These are phyloP conservation scores for Parnassius apollo DNA, from an alignment of 2,888 invertebrate species.

Conservation along the genomic window DNA sequence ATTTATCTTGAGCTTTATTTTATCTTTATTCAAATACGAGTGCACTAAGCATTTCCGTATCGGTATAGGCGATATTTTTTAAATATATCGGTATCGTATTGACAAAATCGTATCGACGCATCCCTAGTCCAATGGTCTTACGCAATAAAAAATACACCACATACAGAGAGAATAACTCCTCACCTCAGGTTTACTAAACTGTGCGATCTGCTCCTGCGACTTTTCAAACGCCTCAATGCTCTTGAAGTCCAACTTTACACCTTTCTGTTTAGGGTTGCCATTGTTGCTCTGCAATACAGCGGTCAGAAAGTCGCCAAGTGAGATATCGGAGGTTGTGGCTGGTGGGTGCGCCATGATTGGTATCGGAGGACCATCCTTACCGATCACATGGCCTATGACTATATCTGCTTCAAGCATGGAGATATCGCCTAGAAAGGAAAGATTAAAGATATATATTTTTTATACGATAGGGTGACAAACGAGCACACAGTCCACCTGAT, in stretches of 20 bases:
- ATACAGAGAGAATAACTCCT: conserved; percentile 17
- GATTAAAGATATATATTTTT: too few species aligned
- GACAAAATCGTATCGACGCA: too few species aligned
- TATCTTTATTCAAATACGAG: too few species aligned
- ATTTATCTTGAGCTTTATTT: too few species aligned
- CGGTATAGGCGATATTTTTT: too few species aligned
- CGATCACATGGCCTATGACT: conserved; percentile 82
- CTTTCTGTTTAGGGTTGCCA: conserved; percentile 80
- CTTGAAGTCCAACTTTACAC: conserved; percentile 95
- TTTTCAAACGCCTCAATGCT: conserved; percentile 85
- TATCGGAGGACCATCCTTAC: conserved; percentile 69
- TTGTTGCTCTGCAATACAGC: conserved; percentile 78
- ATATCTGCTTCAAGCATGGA: conserved; percentile 95
- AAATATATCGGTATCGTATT: too few species aligned
- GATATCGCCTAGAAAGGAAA: conserved; percentile 72
- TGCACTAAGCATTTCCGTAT: too few species aligned
- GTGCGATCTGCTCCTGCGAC: conserved; percentile 72
- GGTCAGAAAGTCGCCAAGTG: conserved; percentile 86
- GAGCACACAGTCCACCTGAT: too few species aligned
- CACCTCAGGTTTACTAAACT: conserved; percentile 64
- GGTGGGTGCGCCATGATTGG: conserved; percentile 96
- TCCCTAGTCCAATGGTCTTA: too few species aligned
- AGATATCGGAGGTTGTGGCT: conserved; percentile 85
- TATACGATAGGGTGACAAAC: too few species aligned
- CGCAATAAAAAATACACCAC: not conserved